Evolutionary conservation across 2,113 vertebrate species (phyloP).

Genomic region (Climacteris rufus): DNA sequence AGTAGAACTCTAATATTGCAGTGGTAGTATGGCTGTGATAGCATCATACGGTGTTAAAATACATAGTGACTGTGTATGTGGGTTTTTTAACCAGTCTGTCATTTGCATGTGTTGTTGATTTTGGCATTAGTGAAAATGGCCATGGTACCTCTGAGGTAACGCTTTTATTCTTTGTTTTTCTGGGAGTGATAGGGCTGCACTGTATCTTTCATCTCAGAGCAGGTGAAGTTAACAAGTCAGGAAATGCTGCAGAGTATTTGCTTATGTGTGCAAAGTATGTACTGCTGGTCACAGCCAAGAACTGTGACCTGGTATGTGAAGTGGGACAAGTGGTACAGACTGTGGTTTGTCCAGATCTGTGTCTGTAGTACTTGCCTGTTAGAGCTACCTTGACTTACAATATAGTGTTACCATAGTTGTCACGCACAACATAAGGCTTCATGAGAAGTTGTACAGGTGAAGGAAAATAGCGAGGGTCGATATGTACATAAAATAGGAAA

Average conservation of each 20-base stretch:
- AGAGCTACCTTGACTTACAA: neutral
- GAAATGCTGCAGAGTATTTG: neutral
- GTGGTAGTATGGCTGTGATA: neutral
- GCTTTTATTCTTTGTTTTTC: neutral
- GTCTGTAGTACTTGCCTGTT: neutral
- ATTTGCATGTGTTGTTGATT: constrained; percentile 8
- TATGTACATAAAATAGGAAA: neutral
- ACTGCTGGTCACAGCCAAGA: neutral
- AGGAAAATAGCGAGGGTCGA: neutral
- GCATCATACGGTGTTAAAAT: constrained; percentile 5
- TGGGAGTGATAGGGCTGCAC: neutral
- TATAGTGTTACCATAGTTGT: neutral
- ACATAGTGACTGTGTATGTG: neutral
- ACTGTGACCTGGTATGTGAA: neutral
- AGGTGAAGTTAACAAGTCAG: neutral
- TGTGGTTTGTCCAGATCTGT: neutral
- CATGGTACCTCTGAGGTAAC: neutral
- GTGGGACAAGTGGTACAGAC: neutral
- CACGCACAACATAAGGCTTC: neutral
- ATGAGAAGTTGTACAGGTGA: neutral
- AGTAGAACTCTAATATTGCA: constrained; percentile 20
- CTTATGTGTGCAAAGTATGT: neutral
- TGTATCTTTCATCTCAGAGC: neutral
- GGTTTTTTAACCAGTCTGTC: neutral
- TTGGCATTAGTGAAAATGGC: constrained; percentile 25